phyloP scores from a whole-genome alignment of 2,888 invertebrate species.

The Nasonovia ribisnigri region DNA sequence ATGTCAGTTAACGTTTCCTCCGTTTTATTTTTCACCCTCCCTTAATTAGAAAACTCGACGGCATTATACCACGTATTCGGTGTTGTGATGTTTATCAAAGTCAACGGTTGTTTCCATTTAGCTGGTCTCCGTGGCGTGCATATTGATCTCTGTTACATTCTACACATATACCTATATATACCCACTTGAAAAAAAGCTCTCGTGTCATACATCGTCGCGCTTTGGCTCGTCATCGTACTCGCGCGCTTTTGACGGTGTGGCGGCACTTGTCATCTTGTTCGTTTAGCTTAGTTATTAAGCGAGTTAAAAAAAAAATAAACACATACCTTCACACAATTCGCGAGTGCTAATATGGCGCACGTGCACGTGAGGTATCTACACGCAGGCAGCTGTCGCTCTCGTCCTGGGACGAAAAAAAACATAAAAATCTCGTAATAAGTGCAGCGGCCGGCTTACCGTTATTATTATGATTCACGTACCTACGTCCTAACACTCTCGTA shows the following conservation, averaged over 20 bases:
- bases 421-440: background rate
- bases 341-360: background rate
- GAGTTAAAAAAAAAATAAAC: background rate
- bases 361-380: background rate
- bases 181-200: background rate
- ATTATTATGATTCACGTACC: background rate
- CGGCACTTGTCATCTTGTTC: background rate
- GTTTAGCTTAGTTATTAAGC: background rate
- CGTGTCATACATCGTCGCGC: background rate
- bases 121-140: background rate
- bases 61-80: background rate
- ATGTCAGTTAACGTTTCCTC: background rate
- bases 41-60: background rate
- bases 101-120: background rate
- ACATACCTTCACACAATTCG: background rate
- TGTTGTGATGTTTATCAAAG: background rate
- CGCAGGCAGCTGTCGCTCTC: constrained; percentile 4
- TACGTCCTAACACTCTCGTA: background rate
- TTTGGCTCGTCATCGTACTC: background rate
- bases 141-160: background rate
- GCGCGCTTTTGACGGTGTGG: background rate
- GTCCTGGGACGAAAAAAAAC: background rate
- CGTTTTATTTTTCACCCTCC: background rate
- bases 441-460: background rate
- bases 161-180: background rate